phyloP scores from a whole-genome alignment of 2,113 vertebrate species.

The Ancistrus triradiatus region DNA sequence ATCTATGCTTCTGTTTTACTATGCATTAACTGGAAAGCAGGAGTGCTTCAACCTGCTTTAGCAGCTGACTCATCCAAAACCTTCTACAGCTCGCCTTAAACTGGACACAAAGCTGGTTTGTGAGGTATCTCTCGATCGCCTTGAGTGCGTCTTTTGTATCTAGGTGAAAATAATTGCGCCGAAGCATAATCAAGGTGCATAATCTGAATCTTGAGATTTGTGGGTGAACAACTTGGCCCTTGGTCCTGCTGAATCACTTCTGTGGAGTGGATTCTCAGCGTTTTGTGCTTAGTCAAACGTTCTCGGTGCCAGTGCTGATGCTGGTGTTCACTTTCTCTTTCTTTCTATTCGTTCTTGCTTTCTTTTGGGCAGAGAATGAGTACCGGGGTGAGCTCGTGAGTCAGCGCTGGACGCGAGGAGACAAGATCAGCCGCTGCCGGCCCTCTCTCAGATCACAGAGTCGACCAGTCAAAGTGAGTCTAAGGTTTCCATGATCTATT shows the following conservation, averaged over 20 bases:
- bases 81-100: background rate
- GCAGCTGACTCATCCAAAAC: constrained; percentile 37
- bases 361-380: constrained; percentile 85
- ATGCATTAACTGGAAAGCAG: constrained; percentile 58
- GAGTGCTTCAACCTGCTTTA: constrained; percentile 33
- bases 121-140: too few relatives aligned
- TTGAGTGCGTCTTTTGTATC: too few relatives aligned
- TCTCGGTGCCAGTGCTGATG: constrained; percentile 13
- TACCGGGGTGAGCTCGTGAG: constrained; percentile 93
- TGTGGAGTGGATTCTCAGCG: constrained; percentile 5
- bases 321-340: constrained; percentile 3
- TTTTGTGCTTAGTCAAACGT: constrained; percentile 19
- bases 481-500: too few relatives aligned
- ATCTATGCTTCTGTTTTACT: constrained; percentile 34
- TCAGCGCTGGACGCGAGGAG: constrained; percentile 91
- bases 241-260: constrained; percentile 44
- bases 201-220: too few relatives aligned
- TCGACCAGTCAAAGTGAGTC: constrained; percentile 82
- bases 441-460: constrained; percentile 76
- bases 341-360: background rate
- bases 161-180: too few relatives aligned
- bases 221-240: constrained; percentile 34
- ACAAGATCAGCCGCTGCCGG: constrained; percentile 83
- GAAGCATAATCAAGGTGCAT: too few relatives aligned
- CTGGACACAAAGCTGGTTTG: too few relatives aligned